phyloP scores from a whole-genome alignment of 1,140 invertebrate species.

The Diachasmimorpha longicaudata region DNA sequence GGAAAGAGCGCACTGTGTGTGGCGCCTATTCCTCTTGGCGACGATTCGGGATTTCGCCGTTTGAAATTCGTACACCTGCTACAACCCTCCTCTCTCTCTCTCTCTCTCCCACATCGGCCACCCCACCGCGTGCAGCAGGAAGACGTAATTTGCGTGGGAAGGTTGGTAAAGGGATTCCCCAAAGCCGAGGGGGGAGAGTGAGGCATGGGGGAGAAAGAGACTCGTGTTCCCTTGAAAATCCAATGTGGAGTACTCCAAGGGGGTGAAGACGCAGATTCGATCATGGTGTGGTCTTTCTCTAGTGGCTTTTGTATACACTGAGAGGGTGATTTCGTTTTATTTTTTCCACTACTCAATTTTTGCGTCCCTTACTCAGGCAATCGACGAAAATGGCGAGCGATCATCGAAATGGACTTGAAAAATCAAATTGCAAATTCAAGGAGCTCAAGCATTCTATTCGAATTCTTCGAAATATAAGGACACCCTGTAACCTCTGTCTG shows the following conservation, averaged over 20 bases:
- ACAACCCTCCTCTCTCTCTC: not conserved
- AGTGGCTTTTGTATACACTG: not conserved
- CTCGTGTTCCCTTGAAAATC: not conserved
- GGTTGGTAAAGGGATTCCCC: not conserved
- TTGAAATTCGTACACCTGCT: slow-evolving; percentile 15
- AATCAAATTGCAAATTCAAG: not conserved
- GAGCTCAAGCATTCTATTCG: not conserved
- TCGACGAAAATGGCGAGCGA: not conserved
- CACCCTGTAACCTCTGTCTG: not conserved
- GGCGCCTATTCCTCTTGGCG: not conserved
- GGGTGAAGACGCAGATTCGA: slow-evolving; percentile 8
- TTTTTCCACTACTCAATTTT: not conserved
- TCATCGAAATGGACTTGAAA: not conserved
- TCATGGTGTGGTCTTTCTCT: not conserved
- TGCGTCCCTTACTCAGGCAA: not conserved
- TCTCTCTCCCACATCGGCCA: not conserved
- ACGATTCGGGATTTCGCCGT: slow-evolving; percentile 3
- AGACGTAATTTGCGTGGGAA: not conserved
- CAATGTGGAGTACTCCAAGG: not conserved
- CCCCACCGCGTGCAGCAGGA: not conserved
- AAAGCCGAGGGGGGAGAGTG: not conserved
- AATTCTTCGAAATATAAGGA: not conserved
- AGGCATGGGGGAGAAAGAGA: not conserved
- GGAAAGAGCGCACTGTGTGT: not conserved
- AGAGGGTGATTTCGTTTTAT: not conserved